phyloP scores from a whole-genome alignment of 2,888 invertebrate species.

The Dioctria rufipes region DNA sequence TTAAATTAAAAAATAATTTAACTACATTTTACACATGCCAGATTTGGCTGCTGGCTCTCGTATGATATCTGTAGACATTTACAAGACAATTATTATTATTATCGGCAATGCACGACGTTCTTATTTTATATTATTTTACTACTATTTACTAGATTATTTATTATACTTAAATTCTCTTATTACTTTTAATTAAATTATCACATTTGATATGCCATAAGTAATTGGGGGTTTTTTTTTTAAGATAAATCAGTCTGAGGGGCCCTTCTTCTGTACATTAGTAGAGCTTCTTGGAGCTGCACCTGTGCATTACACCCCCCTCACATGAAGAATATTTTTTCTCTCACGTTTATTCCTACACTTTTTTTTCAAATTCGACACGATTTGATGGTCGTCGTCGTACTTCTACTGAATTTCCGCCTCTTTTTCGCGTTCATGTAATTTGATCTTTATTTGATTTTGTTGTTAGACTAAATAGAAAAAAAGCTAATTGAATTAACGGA shows the following conservation, averaged over 20 bases:
- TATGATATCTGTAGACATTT: neutral
- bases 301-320: neutral
- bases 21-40: slow-evolving; percentile 36
- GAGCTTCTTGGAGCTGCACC: slow-evolving; percentile 4
- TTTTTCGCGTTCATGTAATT: slow-evolving; percentile 62
- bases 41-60: neutral
- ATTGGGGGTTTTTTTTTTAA: slow-evolving; percentile 28
- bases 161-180: slow-evolving; percentile 24
- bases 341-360: neutral
- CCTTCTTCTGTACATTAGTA: slow-evolving; percentile 25
- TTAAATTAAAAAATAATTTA: slow-evolving; percentile 20
- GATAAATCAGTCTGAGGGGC: slow-evolving; percentile 53
- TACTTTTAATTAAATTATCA: slow-evolving; percentile 54
- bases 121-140: slow-evolving; percentile 27
- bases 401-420: slow-evolving; percentile 35
- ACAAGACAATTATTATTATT: neutral
- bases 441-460: slow-evolving; percentile 62
- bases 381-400: slow-evolving; percentile 33
- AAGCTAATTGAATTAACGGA: slow-evolving; percentile 49
- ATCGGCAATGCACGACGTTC: slow-evolving; percentile 11
- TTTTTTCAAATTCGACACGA: slow-evolving; percentile 35
- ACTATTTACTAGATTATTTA: slow-evolving; percentile 31
- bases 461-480: slow-evolving; percentile 14
- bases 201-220: slow-evolving; percentile 59
- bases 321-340: slow-evolving; percentile 5